Evolutionary conservation across 2,888 invertebrate genomes (phyloP).

Genomic region (Drosophila algonquin): DNA sequence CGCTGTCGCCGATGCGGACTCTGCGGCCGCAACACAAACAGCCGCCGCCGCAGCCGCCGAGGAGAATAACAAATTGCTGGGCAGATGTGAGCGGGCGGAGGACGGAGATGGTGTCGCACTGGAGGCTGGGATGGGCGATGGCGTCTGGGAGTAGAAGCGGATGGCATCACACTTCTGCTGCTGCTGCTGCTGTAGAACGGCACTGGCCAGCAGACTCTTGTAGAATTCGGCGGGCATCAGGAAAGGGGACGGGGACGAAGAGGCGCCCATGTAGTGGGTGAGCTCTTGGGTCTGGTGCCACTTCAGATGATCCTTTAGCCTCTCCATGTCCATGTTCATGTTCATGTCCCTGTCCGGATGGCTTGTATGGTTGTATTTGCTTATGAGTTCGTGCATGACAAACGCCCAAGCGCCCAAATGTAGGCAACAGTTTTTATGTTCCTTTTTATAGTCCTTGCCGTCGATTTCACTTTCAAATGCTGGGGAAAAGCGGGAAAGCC

Average conservation of each 20-base stretch:
- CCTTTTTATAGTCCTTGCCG: slow-evolving; percentile 8
- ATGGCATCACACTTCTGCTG: slow-evolving; percentile 55
- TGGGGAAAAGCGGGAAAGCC: not conserved
- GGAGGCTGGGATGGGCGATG: slow-evolving; percentile 48
- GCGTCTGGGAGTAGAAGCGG: slow-evolving; percentile 51
- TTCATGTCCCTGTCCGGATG: not conserved
- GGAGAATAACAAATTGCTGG: slow-evolving; percentile 86
- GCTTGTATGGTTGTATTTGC: slow-evolving; percentile 25
- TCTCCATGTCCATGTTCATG: slow-evolving; percentile 34
- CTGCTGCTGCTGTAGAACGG: slow-evolving; percentile 84
- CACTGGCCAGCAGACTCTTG: slow-evolving; percentile 90
- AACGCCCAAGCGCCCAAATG: slow-evolving; percentile 46
- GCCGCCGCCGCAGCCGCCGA: slow-evolving; percentile 74
- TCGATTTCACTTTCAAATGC: slow-evolving; percentile 66
- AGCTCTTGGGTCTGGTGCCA: slow-evolving; percentile 49
- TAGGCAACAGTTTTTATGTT: slow-evolving; percentile 59
- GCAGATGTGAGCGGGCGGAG: slow-evolving; percentile 64
- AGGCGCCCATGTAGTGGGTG: slow-evolving; percentile 49
- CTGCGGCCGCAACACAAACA: slow-evolving; percentile 67
- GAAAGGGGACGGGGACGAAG: slow-evolving; percentile 81
- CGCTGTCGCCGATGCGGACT: slow-evolving; percentile 41
- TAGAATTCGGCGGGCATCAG: slow-evolving; percentile 91
- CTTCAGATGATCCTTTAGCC: slow-evolving; percentile 67
- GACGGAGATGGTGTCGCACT: slow-evolving; percentile 6
- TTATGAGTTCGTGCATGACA: slow-evolving; percentile 52